Evolutionary conservation across 92 coral and sea anemone species (phyloP), one percentile per base, ranked within the genome.

Genomic region (Zoanthus solanderi): DNA sequence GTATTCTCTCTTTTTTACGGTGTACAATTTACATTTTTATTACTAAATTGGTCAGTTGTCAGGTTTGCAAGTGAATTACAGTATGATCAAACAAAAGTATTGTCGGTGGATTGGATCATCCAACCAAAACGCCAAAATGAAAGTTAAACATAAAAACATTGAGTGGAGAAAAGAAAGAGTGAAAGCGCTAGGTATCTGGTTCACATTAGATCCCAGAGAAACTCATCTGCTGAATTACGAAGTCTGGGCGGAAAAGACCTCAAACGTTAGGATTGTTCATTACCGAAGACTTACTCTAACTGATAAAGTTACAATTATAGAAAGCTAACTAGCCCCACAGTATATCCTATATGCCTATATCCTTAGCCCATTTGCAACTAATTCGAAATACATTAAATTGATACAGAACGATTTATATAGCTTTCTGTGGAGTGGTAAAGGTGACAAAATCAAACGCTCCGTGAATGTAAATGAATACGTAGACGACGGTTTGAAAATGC

Each of bases 391-490:
- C 37, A 42, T 47, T 69, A 47, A 83, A 50, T 10, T 13, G 66
- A 84, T 84, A 34, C 75, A 84, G n/a, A 83, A 69, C 15, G 68
- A 50, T 57, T 34, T 71, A 42, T 83, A 42, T 75, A 71, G 15
- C 10, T 83, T 83, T 57, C 77, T 83, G 45, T 84, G 87, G 79
- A 72, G 72, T 72, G 87, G 87, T 9, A 84, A 71, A 50, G 30
- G 69, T 15, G 23, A 23, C 23, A 23, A 23, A 23, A 23, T 23
- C 23, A 23, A 23, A 23, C 23, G 23, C 23, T 23, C 23, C 23
- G 23, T 23, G 23, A 23, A 23, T 78, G 52, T 61, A 83, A 83
- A 75, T 23, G 23, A 23, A 23, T 23, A 23, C 23, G 23, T 23
- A 23, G 23, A 23, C 23, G 23, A 23, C 23, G 23, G 23, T 23